phyloP scores from a whole-genome alignment of 1,140 invertebrate species.

The Trialeurodes vaporariorum region DNA sequence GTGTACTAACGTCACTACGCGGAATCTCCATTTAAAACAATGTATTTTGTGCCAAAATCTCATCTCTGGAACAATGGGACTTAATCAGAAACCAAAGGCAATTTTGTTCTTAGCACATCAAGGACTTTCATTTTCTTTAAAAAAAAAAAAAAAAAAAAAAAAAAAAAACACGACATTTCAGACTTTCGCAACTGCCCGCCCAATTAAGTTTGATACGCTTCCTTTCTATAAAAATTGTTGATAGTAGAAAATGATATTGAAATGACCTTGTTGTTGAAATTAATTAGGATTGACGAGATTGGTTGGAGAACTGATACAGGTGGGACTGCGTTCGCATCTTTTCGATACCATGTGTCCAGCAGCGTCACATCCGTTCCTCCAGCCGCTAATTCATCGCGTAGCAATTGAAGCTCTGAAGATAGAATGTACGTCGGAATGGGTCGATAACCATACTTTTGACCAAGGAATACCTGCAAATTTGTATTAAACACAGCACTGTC shows the following conservation, averaged over 20 bases:
- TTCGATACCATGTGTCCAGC: constrained; percentile 90
- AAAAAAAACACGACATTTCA: too few species aligned
- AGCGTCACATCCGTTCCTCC: constrained; percentile 70
- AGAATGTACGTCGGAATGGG: constrained; percentile 92
- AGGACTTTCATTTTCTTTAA: too few species aligned
- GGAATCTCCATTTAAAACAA: too few species aligned
- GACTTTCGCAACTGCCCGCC: too few species aligned
- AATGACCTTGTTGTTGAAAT: constrained; percentile 93
- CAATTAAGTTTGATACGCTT: too few species aligned
- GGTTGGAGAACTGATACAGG: constrained; percentile 88
- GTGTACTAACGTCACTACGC: too few species aligned
- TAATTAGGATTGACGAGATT: constrained; percentile 91
- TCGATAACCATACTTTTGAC: constrained; percentile 96
- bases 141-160: too few species aligned
- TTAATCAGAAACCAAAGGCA: too few species aligned
- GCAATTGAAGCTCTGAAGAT: constrained; percentile 76
- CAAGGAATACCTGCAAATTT: constrained; percentile 81
- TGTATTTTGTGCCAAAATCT: too few species aligned
- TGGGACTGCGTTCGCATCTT: constrained; percentile 89
- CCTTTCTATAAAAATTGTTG: not conserved
- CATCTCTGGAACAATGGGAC: too few species aligned
- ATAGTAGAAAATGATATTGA: not conserved
- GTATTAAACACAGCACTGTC: too few species aligned
- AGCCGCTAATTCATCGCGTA: constrained; percentile 68
- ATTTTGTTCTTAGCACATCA: too few species aligned